These are phyloP conservation scores for Danaus chrysippus DNA, from an alignment of 2,888 invertebrate genomes.

Conservation along the genomic window DNA sequence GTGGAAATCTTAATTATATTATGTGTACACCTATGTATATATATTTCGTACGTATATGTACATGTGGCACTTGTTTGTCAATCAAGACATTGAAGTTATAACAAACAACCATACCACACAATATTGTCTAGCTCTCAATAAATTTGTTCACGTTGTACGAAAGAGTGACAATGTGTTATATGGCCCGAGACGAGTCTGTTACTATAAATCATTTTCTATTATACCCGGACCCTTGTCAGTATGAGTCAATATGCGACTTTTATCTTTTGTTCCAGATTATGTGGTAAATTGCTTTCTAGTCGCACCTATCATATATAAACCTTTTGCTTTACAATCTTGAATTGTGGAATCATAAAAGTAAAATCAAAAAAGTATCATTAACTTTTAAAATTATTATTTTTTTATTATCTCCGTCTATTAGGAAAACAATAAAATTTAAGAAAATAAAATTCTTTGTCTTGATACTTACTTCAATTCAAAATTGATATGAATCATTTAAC, in stretches of 20 bases:
- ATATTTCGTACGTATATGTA: no score
- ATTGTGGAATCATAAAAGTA: not conserved
- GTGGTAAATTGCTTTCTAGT: slow-evolving; percentile 31
- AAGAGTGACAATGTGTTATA: slow-evolving; percentile 1
- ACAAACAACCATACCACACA: not conserved
- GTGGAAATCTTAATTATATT: no score
- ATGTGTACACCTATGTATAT: no score
- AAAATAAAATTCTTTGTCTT: no score
- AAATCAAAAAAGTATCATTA: not conserved
- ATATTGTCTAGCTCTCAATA: not conserved
- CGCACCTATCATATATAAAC: slow-evolving; percentile 3
- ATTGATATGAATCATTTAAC: no score
- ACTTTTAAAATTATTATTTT: no score
- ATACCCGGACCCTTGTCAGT: slow-evolving; percentile 42
- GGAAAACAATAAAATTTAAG: no score
- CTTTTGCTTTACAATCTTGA: slow-evolving; percentile 2
- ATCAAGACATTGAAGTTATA: no score
- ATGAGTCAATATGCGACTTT: slow-evolving; percentile 35
- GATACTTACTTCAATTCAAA: no score
- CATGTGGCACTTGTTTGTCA: no score
- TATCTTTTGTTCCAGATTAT: slow-evolving; percentile 33
- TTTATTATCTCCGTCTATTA: no score
- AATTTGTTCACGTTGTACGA: not conserved
- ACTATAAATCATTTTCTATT: slow-evolving; percentile 49
- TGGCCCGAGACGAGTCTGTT: slow-evolving; percentile 6